Percentiles rank a stretch among this genome's conserved stretches.
These are phyloP conservation scores for Halyomorpha halys DNA, from an alignment of 1,140 invertebrate species.

Conservation along the genomic window DNA sequence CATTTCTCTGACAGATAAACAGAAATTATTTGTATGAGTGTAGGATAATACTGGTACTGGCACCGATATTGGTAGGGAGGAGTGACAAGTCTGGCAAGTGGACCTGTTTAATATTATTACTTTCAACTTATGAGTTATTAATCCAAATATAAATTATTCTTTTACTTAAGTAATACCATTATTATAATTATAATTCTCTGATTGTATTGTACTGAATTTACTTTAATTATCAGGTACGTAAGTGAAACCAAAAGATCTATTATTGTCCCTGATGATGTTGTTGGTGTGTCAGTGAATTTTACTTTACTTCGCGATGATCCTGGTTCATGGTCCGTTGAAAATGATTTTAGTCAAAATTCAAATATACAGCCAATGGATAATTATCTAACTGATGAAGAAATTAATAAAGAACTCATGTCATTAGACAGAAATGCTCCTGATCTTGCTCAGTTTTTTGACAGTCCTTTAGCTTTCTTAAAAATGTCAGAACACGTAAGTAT, in stretches of 20 bases:
- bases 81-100: too few relatives aligned
- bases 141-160: too few relatives aligned
- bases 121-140: too few relatives aligned
- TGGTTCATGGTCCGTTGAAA: slow-evolving; percentile 62
- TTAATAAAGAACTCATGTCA: slow-evolving; percentile 49
- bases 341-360: slow-evolving; percentile 54
- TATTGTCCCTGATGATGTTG: slow-evolving; percentile 44
- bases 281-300: slow-evolving; percentile 61
- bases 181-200: too few relatives aligned
- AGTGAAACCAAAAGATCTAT: slow-evolving; percentile 33
- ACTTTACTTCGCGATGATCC: slow-evolving; percentile 64
- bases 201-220: too few relatives aligned
- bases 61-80: too few relatives aligned
- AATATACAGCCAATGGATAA: slow-evolving; percentile 39
- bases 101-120: too few relatives aligned
- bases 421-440: slow-evolving; percentile 52
- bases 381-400: slow-evolving; percentile 53
- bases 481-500: slow-evolving; percentile 5
- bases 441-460: slow-evolving; percentile 44
- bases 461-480: background rate
- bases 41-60: too few relatives aligned
- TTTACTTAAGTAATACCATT: too few relatives aligned
- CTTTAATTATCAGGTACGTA: too few relatives aligned
- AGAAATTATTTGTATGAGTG: too few relatives aligned
- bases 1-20: too few relatives aligned